Evolutionary conservation across 2,888 invertebrate species (phyloP).

Genomic region (Andricus quercusramuli): DNA sequence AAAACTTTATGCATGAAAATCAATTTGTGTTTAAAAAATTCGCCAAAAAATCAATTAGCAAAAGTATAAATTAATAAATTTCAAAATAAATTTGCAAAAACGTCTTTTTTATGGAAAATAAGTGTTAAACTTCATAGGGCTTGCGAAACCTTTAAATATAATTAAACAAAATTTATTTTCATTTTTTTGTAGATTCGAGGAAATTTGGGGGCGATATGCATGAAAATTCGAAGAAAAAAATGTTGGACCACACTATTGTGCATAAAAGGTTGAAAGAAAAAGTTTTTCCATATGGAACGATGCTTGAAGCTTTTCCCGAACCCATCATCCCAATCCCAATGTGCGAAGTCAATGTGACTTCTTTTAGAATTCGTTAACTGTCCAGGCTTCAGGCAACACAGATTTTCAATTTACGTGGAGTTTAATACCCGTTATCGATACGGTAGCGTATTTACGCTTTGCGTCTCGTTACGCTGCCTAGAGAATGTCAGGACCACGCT

Average conservation of each 20-base stretch:
- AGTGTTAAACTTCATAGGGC: too few relatives aligned
- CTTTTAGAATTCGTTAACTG: constrained; percentile 32
- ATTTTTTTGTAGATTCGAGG: too few relatives aligned
- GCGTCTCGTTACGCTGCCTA: constrained; percentile 25
- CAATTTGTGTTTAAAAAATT: too few relatives aligned
- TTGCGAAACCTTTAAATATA: too few relatives aligned
- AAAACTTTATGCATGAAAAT: too few relatives aligned
- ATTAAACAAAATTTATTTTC: too few relatives aligned
- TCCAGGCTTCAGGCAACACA: constrained; percentile 5
- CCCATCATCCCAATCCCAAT: background rate
- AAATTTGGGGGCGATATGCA: too few relatives aligned
- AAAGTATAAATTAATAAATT: too few relatives aligned
- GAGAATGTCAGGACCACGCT: constrained; percentile 38
- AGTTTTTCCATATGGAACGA: background rate
- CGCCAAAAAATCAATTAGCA: too few relatives aligned
- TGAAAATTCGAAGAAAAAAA: too few relatives aligned
- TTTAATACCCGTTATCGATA: constrained; percentile 38
- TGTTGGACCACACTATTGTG: background rate
- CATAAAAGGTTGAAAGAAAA: background rate
- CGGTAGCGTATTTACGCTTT: constrained; percentile 30
- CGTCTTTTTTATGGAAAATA: too few relatives aligned
- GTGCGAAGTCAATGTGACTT: constrained; percentile 21
- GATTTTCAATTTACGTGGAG: constrained; percentile 26
- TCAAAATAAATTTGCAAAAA: too few relatives aligned
- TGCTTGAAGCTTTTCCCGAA: background rate